Conservation (phyloP, 2,888 invertebrate species). For the Caenorhabditis macrosperma region DNA sequence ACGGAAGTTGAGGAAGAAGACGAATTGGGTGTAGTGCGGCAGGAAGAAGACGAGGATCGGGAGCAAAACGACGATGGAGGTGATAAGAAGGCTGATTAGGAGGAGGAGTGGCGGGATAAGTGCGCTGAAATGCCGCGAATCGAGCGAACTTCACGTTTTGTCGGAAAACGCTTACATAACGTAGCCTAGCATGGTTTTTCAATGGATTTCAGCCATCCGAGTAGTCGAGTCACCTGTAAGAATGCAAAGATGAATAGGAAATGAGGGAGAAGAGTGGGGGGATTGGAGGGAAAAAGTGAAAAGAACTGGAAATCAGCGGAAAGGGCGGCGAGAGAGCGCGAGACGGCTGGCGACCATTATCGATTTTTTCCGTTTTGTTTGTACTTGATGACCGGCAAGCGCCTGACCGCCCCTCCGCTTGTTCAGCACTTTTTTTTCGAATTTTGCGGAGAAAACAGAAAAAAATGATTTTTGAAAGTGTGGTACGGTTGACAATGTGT, state of each 20-base stretch:
- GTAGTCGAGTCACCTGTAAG: conserved; percentile 50
- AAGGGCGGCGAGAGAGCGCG: conserved; percentile 6
- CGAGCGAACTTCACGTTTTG: not conserved
- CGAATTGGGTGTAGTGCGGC: conserved; percentile 74
- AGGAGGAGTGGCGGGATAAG: conserved; percentile 47
- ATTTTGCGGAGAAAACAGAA: not conserved
- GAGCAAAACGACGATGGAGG: conserved; percentile 62
- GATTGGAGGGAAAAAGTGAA: conserved; percentile 16
- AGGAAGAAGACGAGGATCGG: conserved; percentile 71
- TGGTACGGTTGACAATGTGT: conserved; percentile 31
- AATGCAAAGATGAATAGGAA: conserved; percentile 14
- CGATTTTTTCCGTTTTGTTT: conserved; percentile 41
- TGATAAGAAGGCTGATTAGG: conserved; percentile 38
- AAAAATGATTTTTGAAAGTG: conserved; percentile 9
- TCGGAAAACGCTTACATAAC: conserved; percentile 38
- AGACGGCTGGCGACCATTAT: not conserved
- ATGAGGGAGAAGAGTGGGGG: conserved; percentile 4
- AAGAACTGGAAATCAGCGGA: conserved; percentile 44
- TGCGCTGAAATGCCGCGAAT: conserved; percentile 45
- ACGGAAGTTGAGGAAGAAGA: conserved; percentile 78
- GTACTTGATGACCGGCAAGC: conserved; percentile 46
- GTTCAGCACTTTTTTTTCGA: conserved; percentile 2
- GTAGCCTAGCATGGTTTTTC: conserved; percentile 54
- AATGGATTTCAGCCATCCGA: conserved; percentile 42
- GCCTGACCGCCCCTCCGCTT: conserved; percentile 34